Base-by-base conservation (phyloP, 2,113 vertebrate species). In the Ceratotherium simum region DNA sequence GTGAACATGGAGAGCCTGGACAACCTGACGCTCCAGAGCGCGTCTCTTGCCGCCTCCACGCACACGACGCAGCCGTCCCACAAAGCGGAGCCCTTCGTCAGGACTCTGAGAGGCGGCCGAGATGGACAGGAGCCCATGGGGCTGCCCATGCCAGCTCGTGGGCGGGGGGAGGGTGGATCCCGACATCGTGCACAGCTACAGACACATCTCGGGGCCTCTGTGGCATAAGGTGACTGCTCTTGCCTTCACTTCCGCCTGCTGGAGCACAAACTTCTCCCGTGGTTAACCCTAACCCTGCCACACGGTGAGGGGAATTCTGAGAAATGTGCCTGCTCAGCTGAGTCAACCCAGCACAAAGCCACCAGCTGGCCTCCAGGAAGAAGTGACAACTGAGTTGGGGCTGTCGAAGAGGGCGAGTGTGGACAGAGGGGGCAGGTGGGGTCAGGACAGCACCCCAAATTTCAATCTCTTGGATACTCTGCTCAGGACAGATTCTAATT, bases 181-280 rank as follows among this genome's bases (percentile, higher is more conserved):
- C 0, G 1, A 69, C 16, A 5, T 48, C 3, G 0, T 25, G 12
- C 14, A 8, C 21, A 1, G 69, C 51, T 1, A 8, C 0, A 3
- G 29, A 29, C 20, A 33, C 90, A 64, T 70, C 58, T 27, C 14
- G 5, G 39, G 54, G 23, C 4, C 16, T 58, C 54, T 1, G 1
- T 31, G 46, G 39, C n/a, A 33, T 36, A 27, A 39, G 42, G 17
- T 42, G 51, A 20, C 14, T 3, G 0, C 48, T 31, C 70, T 31
- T 1, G 2, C 72, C 13, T 13, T 76, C 60, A n/a, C 70, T 46
- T 33, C 48, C 27, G 58, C 60, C 48, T 14, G 13, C 36, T 16
- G 0, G 46, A 33, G 20, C 6, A 1, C 2, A 12, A 0, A 1
- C 39, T 42, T 56, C 42, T 5, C 81, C 25, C 0, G 8, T 29